phyloP scores from a whole-genome alignment of 2,113 vertebrate species.

The Sphaerodactylus townsendi region DNA sequence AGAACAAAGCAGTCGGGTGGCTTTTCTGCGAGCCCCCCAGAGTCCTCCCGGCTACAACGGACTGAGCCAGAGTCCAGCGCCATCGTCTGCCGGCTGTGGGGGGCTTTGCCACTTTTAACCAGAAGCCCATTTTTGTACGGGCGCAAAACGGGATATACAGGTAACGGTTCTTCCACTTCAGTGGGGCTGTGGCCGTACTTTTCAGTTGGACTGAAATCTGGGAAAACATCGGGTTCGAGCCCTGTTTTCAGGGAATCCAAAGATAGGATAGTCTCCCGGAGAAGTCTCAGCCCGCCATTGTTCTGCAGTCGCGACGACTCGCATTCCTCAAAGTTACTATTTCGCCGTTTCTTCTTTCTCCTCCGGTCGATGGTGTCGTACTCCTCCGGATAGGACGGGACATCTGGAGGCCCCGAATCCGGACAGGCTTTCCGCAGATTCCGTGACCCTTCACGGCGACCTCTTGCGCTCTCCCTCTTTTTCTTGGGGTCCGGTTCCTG shows the following conservation, averaged over 20 bases:
- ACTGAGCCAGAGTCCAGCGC: conserved; percentile 44
- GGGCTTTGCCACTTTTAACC: conserved; percentile 84
- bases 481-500: conserved; percentile 72
- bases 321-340: conserved; percentile 57
- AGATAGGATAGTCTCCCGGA: conserved; percentile 7
- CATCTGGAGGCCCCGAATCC: conserved; percentile 56
- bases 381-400: conserved; percentile 80
- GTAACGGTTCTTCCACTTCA: conserved; percentile 45
- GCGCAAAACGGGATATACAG: conserved; percentile 64
- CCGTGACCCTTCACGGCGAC: conserved; percentile 55
- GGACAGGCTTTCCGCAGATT: conserved; percentile 54
- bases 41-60: conserved; percentile 65
- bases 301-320: conserved; percentile 17
- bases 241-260: conserved; percentile 16
- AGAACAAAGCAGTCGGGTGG: conserved; percentile 52
- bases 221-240: conserved; percentile 38
- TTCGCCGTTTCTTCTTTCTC: conserved; percentile 79
- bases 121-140: conserved; percentile 86
- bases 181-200: conserved; percentile 15
- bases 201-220: conserved; percentile 24
- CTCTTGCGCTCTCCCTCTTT: conserved; percentile 40
- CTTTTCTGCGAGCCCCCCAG: conserved; percentile 37
- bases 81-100: conserved; percentile 67
- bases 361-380: conserved; percentile 87
- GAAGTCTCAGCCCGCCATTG: conserved; percentile 6